Conservation (phyloP, 2,888 invertebrate species). For the Diarsia brunnea region DNA sequence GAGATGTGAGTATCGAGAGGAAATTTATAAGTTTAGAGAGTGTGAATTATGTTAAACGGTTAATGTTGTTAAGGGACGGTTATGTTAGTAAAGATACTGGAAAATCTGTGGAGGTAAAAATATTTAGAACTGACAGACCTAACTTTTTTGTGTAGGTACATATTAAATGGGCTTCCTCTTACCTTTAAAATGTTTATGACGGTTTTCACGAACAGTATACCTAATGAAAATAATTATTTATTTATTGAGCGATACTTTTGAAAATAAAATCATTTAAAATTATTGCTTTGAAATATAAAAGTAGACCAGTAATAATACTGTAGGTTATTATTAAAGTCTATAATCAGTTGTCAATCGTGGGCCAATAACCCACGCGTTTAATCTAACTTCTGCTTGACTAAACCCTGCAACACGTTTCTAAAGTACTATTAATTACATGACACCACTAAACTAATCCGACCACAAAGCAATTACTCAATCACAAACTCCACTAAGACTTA, state of each 20-base stretch:
- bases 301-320: background rate
- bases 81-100: background rate
- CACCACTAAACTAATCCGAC: conserved; percentile 32
- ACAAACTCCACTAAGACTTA: conserved; percentile 26
- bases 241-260: background rate
- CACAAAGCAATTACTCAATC: conserved; percentile 40
- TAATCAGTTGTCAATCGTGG: background rate
- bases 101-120: background rate
- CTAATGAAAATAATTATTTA: background rate
- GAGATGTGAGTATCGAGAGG: conserved; percentile 27
- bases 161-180: too few species aligned
- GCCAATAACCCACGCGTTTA: conserved; percentile 19
- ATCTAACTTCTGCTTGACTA: conserved; percentile 30
- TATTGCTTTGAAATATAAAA: too few species aligned
- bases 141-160: too few species aligned
- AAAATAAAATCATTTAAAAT: background rate
- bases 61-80: background rate
- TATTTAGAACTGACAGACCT: background rate
- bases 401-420: conserved; percentile 17
- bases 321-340: background rate
- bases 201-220: background rate
- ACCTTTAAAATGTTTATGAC: background rate
- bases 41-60: conserved; percentile 17
- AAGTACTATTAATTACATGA: conserved; percentile 28
- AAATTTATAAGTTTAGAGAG: conserved; percentile 8